A percentile compares a stretch with the other conserved stretches of the same genome.
phyloP scores from a whole-genome alignment of 2,797 vertebrate genomes.

The Pelobates cultripes region DNA sequence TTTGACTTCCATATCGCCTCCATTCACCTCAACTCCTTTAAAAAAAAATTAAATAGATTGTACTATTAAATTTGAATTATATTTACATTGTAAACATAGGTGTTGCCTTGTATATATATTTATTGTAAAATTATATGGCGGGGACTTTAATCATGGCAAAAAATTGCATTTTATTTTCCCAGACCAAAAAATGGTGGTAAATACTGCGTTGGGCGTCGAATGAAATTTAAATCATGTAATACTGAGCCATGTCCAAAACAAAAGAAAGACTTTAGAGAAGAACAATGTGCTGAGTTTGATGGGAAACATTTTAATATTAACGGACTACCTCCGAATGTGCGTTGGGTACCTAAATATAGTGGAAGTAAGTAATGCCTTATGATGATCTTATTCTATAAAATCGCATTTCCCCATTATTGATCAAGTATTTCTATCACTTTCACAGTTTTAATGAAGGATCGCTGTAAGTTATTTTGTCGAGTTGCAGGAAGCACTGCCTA shows the following conservation, averaged over 20 bases:
- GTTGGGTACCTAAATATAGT: conserved; percentile 98
- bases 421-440: conserved; percentile 28
- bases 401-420: neutral
- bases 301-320: conserved; percentile 98
- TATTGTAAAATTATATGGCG: no score
- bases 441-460: conserved; percentile 96
- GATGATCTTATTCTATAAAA: neutral
- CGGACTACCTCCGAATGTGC: conserved; percentile 91
- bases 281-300: conserved; percentile 90
- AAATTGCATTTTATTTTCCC: conserved; percentile 27
- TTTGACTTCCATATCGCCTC: neutral
- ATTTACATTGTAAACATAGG: no score
- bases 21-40: neutral
- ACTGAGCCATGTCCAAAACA: conserved; percentile 91
- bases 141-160: no score
- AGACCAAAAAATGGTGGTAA: conserved; percentile 93
- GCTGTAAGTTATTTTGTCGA: conserved; percentile 96
- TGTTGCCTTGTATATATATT: no score
- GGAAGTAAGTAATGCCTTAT: conserved; percentile 83
- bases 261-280: conserved; percentile 93
- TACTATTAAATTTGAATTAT: no score
- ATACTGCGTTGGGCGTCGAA: conserved; percentile 93
- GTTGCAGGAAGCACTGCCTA: conserved; percentile 94
- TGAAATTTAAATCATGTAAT: conserved; percentile 98
- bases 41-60: no score